Percentiles rank a stretch among this genome's conserved stretches.
These are phyloP conservation scores for Phalacrocorax carbo DNA, from an alignment of 2,113 vertebrate genomes.

Conservation along the genomic window DNA sequence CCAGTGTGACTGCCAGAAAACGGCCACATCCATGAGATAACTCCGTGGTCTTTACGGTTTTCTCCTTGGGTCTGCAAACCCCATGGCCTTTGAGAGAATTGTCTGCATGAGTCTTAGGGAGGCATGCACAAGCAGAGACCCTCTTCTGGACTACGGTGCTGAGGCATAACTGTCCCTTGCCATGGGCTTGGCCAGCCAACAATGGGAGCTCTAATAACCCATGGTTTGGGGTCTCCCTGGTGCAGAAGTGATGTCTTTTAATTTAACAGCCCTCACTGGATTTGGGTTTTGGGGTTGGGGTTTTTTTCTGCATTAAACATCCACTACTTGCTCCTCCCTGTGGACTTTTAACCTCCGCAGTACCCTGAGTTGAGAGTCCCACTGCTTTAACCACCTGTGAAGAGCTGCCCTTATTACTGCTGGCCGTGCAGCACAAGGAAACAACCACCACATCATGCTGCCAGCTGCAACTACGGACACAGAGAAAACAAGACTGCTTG, in stretches of 20 bases:
- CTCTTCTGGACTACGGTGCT: background rate
- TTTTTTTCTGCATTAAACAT: background rate
- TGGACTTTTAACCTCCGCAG: background rate
- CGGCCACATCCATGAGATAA: background rate
- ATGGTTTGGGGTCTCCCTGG: background rate
- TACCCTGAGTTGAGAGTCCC: background rate
- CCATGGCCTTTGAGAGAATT: background rate
- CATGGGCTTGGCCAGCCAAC: background rate
- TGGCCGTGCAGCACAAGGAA: background rate
- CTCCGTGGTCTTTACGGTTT: background rate
- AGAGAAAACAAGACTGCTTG: background rate
- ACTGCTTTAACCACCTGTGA: background rate
- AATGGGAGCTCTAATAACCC: background rate
- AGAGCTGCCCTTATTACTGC: background rate
- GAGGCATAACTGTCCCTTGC: background rate
- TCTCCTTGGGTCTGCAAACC: background rate
- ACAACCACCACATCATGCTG: background rate
- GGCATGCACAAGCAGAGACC: background rate
- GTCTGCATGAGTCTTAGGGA: background rate
- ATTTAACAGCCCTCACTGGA: background rate
- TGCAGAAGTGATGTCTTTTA: background rate
- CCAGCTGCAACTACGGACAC: background rate
- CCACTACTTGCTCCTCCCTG: fast-evolving
- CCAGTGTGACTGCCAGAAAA: background rate
- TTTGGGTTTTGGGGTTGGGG: fast-evolving